Evolutionary conservation across 2,797 vertebrate genomes (phyloP), one percentile per base, ranked within the genome.

Genomic region (Sternarchorhynchus goeldii): DNA sequence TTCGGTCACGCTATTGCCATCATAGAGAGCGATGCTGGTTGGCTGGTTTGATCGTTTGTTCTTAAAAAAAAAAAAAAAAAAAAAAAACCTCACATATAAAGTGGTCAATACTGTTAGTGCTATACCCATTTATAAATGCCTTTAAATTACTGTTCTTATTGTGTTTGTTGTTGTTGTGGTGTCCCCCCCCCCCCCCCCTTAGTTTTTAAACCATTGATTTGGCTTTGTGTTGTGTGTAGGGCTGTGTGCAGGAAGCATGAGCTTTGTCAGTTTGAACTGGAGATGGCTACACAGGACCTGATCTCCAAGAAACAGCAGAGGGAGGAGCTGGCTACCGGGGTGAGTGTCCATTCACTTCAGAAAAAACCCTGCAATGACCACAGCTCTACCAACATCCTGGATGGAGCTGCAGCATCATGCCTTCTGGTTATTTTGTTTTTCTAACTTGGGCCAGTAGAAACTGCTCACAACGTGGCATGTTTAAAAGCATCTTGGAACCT

Each of bases 211-310:
- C 2, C 2, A 2, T 50, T 50, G 8, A 50, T 50, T 50, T 50
- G 45, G 45, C 3, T 10, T 50, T 50, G 12, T 50, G 14, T 12
- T 50, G 45, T 50, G 12, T 76, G 68, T 89, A 98, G 97, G 91
- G 92, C 96, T 0, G 97, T 98, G 83, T 98, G 97, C 90, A 94
- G 95, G 86, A 98, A 98, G 85, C 96, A 98, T 1, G 97, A 99
- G 88, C 94, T 99, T 81, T 93, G 94, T 88, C 96, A 98, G 80
- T 98, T 94, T 84, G 97, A 98, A 79, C 91, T 98, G 82, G 97
- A 99, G 91, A 92, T 91, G 88, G 92, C 94, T n/a, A 92, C 93
- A 10, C 94, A 95, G 84, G 97, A 98, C 88, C 91, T 99, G 60
- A 86, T 92, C 69, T 94, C 94, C 53, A 98, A 97, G 92, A 98